Conservation (phyloP, 2,113 vertebrate genomes). For the Pica pica region DNA sequence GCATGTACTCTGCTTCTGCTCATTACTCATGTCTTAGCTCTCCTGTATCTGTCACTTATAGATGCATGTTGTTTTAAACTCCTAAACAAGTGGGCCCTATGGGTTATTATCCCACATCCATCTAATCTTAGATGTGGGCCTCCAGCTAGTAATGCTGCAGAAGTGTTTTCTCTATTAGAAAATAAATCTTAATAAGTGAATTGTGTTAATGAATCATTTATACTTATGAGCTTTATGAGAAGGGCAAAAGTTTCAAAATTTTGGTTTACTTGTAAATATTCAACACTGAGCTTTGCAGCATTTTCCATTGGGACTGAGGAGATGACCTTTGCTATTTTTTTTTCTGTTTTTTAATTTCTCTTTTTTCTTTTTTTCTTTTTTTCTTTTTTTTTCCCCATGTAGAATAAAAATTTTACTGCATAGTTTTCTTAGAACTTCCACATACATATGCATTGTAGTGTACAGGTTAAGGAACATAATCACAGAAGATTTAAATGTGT, state of each 20-base stretch:
- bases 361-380: too few species aligned
- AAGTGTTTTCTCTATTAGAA: background rate
- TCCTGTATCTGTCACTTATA: background rate
- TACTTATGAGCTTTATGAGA: background rate
- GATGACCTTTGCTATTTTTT: rapidly evolving
- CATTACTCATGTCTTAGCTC: background rate
- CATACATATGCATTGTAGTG: too few species aligned
- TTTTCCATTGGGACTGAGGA: background rate
- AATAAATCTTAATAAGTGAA: background rate
- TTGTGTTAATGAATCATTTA: background rate
- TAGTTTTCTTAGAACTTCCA: background rate
- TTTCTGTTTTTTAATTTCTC: too few species aligned
- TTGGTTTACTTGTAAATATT: background rate
- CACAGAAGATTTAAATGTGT: background rate
- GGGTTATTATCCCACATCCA: background rate
- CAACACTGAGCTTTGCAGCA: background rate
- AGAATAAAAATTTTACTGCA: background rate
- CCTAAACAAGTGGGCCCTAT: background rate
- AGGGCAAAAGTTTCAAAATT: background rate
- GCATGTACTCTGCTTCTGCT: background rate
- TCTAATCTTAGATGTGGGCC: background rate
- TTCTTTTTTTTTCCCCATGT: rapidly evolving
- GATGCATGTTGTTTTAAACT: background rate
- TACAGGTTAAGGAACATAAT: background rate
- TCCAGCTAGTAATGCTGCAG: background rate